phyloP scores from a whole-genome alignment of 64 coral and sea anemone genomes.

The Montipora foliosa region DNA sequence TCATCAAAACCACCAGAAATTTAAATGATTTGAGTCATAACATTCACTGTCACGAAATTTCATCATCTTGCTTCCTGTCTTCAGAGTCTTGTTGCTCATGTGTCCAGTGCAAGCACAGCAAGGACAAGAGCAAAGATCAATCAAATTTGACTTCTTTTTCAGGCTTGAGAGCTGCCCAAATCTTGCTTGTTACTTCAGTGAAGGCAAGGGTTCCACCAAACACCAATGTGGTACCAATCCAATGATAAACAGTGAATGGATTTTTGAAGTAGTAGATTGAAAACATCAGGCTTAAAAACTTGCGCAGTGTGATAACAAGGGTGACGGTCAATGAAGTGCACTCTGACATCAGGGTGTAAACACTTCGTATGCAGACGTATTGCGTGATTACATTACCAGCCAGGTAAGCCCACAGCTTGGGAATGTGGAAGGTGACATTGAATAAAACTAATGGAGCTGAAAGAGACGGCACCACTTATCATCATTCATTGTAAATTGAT shows the following conservation, averaged over 20 bases:
- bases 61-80: background rate
- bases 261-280: conserved; percentile 91
- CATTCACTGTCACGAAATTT: background rate
- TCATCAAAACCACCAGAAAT: conserved; percentile 5
- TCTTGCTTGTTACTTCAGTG: conserved; percentile 79
- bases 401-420: conserved; percentile 90
- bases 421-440: conserved; percentile 56
- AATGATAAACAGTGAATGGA: conserved; percentile 94
- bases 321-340: conserved; percentile 94
- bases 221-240: conserved; percentile 83
- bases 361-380: conserved; percentile 88
- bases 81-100: background rate
- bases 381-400: conserved; percentile 90
- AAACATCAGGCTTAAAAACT: conserved; percentile 93
- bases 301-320: conserved; percentile 92
- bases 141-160: conserved; percentile 72
- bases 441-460: conserved; percentile 79
- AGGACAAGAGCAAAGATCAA: conserved; percentile 16
- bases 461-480: background rate
- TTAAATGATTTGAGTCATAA: conserved; percentile 16
- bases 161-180: conserved; percentile 48
- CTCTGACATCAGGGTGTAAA: conserved; percentile 93
- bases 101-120: background rate
- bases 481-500: background rate
- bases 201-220: conserved; percentile 91